These are phyloP conservation scores for Pangasius macronema DNA, from an alignment of 2,797 vertebrate species.

Conservation along the genomic window DNA sequence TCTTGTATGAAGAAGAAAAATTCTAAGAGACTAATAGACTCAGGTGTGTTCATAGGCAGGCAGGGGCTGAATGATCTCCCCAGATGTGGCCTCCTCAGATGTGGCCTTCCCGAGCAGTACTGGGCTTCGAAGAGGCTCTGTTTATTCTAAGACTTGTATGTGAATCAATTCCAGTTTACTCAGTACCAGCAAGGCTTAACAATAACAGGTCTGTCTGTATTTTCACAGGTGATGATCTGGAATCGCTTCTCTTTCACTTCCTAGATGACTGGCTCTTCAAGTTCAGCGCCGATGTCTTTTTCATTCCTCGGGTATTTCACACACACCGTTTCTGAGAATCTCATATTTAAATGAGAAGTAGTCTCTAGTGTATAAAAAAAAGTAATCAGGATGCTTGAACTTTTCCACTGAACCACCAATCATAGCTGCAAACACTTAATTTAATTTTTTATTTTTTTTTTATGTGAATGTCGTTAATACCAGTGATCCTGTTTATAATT, in stretches of 20 bases:
- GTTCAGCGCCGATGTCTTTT: conserved; percentile 92
- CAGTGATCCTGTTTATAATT: not conserved
- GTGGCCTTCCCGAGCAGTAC: not conserved
- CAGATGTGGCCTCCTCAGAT: accelerated
- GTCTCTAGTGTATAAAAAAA: not conserved
- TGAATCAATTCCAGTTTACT: not conserved
- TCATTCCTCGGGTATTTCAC: conserved; percentile 86
- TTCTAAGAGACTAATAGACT: too few relatives aligned
- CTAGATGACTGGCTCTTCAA: conserved; percentile 96
- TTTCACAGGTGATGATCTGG: conserved; percentile 84
- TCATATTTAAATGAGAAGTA: not conserved
- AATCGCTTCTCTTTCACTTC: conserved; percentile 94
- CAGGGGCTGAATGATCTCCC: not conserved
- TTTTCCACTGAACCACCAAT: not conserved
- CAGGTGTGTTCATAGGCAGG: not conserved
- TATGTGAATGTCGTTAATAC: not conserved
- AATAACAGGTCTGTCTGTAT: conserved; percentile 7
- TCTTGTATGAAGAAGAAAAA: not conserved
- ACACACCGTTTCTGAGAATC: not conserved
- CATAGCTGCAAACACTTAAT: not conserved
- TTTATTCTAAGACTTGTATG: not conserved
- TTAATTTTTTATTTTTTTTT: not conserved
- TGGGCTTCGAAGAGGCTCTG: not conserved
- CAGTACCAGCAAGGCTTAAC: not conserved
- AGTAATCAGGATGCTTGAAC: not conserved